These are phyloP conservation scores for Tanaodytes sp. DNA, from an alignment of 2,888 invertebrate genomes.

Conservation along the genomic window DNA sequence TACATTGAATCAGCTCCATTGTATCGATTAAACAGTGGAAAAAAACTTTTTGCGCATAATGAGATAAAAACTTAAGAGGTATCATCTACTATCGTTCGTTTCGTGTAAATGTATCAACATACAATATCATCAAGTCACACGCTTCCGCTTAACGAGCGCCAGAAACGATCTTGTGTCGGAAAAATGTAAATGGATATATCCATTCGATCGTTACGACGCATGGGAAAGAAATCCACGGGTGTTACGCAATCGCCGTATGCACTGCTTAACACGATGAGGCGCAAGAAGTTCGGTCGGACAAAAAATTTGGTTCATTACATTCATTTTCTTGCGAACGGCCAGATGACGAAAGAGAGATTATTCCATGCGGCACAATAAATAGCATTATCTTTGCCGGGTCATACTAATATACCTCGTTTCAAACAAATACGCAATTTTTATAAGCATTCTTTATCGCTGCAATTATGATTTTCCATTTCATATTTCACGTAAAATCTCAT, in stretches of 20 bases:
- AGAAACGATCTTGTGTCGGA: conserved; percentile 30
- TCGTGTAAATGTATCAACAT: conserved; percentile 25
- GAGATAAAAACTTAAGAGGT: too few species aligned
- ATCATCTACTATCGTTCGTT: conserved; percentile 6
- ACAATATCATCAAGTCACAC: conserved; percentile 44
- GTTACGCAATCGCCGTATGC: conserved; percentile 38
- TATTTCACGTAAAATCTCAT: conserved; percentile 16
- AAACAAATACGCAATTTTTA: conserved; percentile 42
- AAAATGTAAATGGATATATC: conserved; percentile 52
- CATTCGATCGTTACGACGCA: conserved; percentile 48
- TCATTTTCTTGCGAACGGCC: conserved; percentile 43
- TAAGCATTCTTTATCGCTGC: conserved; percentile 26
- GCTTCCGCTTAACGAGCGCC: conserved; percentile 43
- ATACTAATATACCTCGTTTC: conserved; percentile 42
- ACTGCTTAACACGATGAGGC: conserved; percentile 45
- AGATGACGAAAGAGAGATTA: conserved; percentile 46
- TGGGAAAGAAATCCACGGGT: conserved; percentile 48
- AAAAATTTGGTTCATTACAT: conserved; percentile 50
- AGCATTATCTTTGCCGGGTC: conserved; percentile 33
- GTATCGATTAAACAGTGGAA: too few species aligned
- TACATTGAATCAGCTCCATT: too few species aligned
- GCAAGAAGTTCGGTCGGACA: conserved; percentile 49
- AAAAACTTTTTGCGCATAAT: too few species aligned
- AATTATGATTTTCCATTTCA: conserved; percentile 34
- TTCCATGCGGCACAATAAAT: conserved; percentile 38